phyloP scores from a whole-genome alignment of 2,888 invertebrate genomes.

The Hyposoter didymator region DNA sequence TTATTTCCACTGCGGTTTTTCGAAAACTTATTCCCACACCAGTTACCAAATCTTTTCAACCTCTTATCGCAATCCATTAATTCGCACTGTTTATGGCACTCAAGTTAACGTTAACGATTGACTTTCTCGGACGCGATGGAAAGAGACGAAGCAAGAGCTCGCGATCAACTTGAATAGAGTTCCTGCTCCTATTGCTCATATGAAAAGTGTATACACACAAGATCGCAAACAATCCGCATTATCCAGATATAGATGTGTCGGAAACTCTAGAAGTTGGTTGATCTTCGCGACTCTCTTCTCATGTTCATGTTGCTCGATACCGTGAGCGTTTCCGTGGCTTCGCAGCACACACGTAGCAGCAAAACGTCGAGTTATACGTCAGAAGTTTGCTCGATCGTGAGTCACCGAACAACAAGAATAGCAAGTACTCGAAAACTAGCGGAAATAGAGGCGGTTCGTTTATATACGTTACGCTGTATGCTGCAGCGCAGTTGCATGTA shows the following conservation, averaged over 20 bases:
- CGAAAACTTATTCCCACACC: background rate
- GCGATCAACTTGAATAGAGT: background rate
- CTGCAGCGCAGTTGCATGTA: background rate
- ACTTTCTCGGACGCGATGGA: background rate
- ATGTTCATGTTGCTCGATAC: constrained; percentile 22
- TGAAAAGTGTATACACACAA: background rate
- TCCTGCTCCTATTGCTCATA: background rate
- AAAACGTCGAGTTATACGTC: background rate
- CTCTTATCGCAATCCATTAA: background rate
- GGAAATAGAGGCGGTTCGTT: constrained; percentile 20
- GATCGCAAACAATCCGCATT: constrained; percentile 1
- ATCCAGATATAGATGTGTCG: background rate
- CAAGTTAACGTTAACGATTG: background rate
- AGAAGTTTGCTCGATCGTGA: constrained; percentile 27
- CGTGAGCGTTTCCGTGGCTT: constrained; percentile 27
- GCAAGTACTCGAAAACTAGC: constrained; percentile 39
- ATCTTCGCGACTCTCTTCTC: constrained; percentile 20
- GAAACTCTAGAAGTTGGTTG: constrained; percentile 43
- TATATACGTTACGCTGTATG: constrained; percentile 5
- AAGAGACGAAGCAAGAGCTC: background rate
- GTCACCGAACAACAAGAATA: constrained; percentile 14
- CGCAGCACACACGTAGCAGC: constrained; percentile 4
- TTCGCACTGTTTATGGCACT: background rate
- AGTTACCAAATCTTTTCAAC: background rate
- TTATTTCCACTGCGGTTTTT: too few relatives aligned